These are phyloP conservation scores for Nasua narica DNA, from an alignment of 2,797 vertebrate species.

Conservation along the genomic window DNA sequence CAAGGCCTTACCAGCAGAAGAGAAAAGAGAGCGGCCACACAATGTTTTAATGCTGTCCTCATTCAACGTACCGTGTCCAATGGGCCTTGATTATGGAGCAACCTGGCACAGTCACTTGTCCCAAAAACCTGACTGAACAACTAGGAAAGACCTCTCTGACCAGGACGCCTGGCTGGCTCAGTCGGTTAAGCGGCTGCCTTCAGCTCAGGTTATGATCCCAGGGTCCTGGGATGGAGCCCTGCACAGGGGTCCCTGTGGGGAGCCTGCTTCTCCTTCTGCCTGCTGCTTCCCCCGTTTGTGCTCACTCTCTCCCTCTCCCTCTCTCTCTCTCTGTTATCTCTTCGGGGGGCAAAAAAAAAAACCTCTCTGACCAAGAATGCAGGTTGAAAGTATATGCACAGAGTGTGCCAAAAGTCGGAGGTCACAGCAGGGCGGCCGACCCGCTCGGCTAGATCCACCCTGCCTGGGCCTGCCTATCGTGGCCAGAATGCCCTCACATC, in stretches of 20 bases:
- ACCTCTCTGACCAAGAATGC: neutral
- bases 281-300: too few relatives aligned
- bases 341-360: neutral
- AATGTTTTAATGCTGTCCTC: neutral
- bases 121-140: neutral
- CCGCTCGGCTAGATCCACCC: neutral
- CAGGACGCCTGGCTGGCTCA: too few relatives aligned
- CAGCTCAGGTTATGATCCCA: too few relatives aligned
- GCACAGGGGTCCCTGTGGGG: too few relatives aligned
- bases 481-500: neutral
- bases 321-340: too few relatives aligned
- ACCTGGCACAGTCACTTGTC: neutral
- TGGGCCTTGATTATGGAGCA: neutral
- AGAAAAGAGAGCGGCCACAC: neutral
- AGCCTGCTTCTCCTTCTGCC: too few relatives aligned
- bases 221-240: neutral
- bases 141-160: neutral
- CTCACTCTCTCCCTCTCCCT: too few relatives aligned
- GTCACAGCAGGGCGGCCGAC: neutral
- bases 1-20: neutral
- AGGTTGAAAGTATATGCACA: neutral
- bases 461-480: accelerated
- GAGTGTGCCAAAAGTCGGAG: neutral
- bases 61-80: neutral
- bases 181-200: neutral